Evolutionary conservation across 2,888 invertebrate species (phyloP).

Genomic region (Schizotus pectinicornis): DNA sequence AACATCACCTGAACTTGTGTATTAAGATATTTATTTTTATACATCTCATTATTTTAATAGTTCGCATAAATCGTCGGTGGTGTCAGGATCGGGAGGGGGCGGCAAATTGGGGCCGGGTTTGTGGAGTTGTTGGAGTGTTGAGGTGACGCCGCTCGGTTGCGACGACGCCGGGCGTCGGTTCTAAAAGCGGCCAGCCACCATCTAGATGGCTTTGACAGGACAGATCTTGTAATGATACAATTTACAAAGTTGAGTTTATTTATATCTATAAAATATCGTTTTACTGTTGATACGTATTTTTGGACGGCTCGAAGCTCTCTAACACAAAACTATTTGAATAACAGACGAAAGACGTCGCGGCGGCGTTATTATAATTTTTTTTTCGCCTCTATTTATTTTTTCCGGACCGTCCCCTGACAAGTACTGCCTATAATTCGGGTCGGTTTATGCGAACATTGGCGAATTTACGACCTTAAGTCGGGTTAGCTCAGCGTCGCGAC

Average conservation of each 20-base stretch:
- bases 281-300: slow-evolving; percentile 43
- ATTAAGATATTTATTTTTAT: slow-evolving; percentile 43
- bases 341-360: slow-evolving; percentile 47
- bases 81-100: neutral
- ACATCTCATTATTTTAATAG: slow-evolving; percentile 45
- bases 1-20: slow-evolving; percentile 33
- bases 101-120: neutral
- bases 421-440: slow-evolving; percentile 21
- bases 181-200: slow-evolving; percentile 18
- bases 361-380: slow-evolving; percentile 26
- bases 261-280: slow-evolving; percentile 52
- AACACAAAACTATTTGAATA: slow-evolving; percentile 41
- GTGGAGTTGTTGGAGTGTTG: too few species aligned
- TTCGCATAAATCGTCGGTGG: slow-evolving; percentile 37
- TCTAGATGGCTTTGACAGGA: slow-evolving; percentile 43
- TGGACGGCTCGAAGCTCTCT: slow-evolving; percentile 41
- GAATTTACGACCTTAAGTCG: too few species aligned
- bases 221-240: slow-evolving; percentile 49
- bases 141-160: slow-evolving; percentile 1
- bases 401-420: slow-evolving; percentile 2
- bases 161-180: neutral
- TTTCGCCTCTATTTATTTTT: neutral
- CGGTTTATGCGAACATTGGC: slow-evolving; percentile 17
- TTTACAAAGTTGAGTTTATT: slow-evolving; percentile 49
- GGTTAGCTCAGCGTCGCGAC: too few species aligned